phyloP scores from a whole-genome alignment of 1,140 invertebrate species.

The Anoplophora glabripennis region DNA sequence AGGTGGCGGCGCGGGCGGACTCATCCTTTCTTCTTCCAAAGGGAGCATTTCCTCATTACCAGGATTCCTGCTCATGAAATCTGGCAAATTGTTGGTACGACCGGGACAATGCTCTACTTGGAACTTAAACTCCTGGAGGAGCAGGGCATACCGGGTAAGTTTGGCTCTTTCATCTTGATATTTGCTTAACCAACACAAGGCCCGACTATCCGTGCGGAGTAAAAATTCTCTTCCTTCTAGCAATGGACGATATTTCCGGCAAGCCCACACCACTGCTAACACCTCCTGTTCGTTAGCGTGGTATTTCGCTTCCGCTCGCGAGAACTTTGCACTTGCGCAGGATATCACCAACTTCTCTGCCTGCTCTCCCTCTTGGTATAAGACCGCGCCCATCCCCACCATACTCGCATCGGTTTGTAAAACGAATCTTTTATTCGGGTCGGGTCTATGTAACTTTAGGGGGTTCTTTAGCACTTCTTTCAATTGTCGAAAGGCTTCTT shows the following conservation, averaged over 20 bases:
- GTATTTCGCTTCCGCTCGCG: slow-evolving; percentile 5
- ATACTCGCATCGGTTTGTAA: too few relatives aligned
- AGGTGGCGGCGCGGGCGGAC: too few relatives aligned
- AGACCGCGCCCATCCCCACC: too few relatives aligned
- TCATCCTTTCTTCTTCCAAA: too few relatives aligned
- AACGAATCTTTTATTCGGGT: too few relatives aligned
- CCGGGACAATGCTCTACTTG: slow-evolving; percentile 25
- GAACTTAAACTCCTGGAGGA: slow-evolving; percentile 35
- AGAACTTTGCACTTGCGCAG: slow-evolving; percentile 20
- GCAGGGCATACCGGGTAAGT: slow-evolving; percentile 35
- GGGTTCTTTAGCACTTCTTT: too few relatives aligned
- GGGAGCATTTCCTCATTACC: too few relatives aligned
- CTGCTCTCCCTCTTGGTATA: slow-evolving; percentile 32
- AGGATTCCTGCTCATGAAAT: slow-evolving; percentile 23
- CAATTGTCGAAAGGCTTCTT: too few relatives aligned
- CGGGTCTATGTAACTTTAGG: too few relatives aligned
- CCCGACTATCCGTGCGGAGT: slow-evolving; percentile 14
- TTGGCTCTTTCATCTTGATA: slow-evolving; percentile 33
- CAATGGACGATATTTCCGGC: slow-evolving; percentile 43
- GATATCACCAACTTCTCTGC: slow-evolving; percentile 19
- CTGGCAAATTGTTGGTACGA: slow-evolving; percentile 36
- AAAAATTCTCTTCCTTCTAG: slow-evolving; percentile 32
- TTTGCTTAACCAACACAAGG: slow-evolving; percentile 32
- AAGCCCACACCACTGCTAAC: slow-evolving; percentile 48
- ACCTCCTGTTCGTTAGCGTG: slow-evolving; percentile 47